Evolutionary conservation across 53 echinoderm and acorn worm species (phyloP), one percentile per base, ranked within the genome.

Genomic region (Holothuria leucospilota): DNA sequence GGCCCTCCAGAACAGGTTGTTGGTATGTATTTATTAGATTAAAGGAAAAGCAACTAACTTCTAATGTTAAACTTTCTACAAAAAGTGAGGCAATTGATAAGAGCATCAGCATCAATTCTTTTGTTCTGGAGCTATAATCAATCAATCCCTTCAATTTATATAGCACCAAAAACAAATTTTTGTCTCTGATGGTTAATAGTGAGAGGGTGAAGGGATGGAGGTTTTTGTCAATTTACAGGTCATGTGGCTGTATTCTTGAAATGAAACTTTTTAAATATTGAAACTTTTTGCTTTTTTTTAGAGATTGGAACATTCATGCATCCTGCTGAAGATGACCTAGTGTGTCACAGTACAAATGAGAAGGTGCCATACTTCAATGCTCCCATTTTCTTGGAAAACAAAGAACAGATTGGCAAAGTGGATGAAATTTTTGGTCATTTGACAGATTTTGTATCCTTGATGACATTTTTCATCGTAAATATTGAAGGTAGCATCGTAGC

Each of bases 361-460:
- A 94, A 96, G 85, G 92, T 96, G 39, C 97, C 97, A 2, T 96
- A 96, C 90, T 96, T 96, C 91, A 96, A 96, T 27, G 97, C 97
- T 66, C 97, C 97, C 12, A 96, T 96, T 85, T 96, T 74, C 82
- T 86, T 96, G 26, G 82, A 93, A 63, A 96, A 96, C 87, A 96
- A 96, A 73, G 91, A 95, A 71, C 97, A 96, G 85, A 96, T 96
- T 59, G 97, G 97, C 68, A 96, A 96, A 82, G 91, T 96, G 75
- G 97, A 96, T 88, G 97, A 96, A 85, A 96, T 96, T 82, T 96
- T 96, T 86, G 97, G 97, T n/a, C 97, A 96, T 69, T 82, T 96
- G 25, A 94, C 93, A 73, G 94, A 96, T 27, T 95, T 90, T 83
- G 97, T 96, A 96, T 96, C 97, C 97, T 93, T 62, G 18, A 24